Percentiles rank a stretch among this genome's conserved stretches.
These are phyloP conservation scores for Berghia stephanieae DNA, from an alignment of 1,140 invertebrate genomes.

Conservation along the genomic window DNA sequence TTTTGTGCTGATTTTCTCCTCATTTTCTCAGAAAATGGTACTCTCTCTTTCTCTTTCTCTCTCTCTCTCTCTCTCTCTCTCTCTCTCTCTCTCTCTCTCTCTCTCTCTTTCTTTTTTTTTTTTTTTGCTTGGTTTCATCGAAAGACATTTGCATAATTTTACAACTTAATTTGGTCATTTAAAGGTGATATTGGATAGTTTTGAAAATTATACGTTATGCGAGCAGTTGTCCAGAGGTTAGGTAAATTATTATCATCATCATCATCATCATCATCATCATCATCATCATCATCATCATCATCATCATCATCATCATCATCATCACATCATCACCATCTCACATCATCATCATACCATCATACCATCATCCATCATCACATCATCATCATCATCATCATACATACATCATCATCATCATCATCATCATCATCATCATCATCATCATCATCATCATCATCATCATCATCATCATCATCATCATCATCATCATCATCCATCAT, in stretches of 20 bases:
- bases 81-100: background rate
- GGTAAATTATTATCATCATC: background rate
- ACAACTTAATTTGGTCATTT: no score
- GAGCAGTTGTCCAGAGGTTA: background rate
- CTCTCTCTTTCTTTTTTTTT: no score
- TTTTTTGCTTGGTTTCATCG: no score
- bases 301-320: background rate
- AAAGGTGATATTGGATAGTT: background rate
- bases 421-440: slow-evolving; percentile 6
- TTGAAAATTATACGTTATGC: background rate
- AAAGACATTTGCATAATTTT: no score
- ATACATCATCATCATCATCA: slow-evolving; percentile 16
- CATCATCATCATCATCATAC: slow-evolving; percentile 22
- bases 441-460: background rate
- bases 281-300: slow-evolving; percentile 22
- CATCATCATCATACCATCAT: no score
- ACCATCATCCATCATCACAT: background rate
- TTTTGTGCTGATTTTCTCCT: background rate
- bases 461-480: background rate
- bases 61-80: background rate
- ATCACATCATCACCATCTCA: slow-evolving; percentile 19
- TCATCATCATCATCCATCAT: no score
- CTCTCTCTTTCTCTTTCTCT: background rate
- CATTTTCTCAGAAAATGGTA: background rate
- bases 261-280: background rate